Evolutionary conservation across 2,797 vertebrate species (phyloP).

Genomic region (Pseudotriccus pelzelni): DNA sequence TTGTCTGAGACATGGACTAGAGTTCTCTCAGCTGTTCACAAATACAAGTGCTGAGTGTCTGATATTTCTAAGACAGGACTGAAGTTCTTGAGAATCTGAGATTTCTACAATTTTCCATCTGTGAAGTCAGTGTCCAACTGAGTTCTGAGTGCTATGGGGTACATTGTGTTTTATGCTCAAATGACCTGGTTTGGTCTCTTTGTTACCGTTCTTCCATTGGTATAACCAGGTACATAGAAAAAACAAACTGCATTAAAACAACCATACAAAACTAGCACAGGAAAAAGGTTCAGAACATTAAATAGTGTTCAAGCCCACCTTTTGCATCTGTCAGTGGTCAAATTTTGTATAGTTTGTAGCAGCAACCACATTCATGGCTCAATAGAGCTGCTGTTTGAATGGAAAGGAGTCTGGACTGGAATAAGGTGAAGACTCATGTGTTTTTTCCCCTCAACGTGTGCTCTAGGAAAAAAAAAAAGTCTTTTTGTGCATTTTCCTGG

Average conservation of each 20-base stretch:
- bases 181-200: background rate
- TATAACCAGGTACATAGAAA: background rate
- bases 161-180: background rate
- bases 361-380: background rate
- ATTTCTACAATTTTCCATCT: background rate
- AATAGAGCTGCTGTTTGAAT: background rate
- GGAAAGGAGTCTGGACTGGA: background rate
- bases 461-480: background rate
- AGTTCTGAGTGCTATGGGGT: background rate
- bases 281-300: background rate
- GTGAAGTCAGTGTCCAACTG: background rate
- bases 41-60: background rate
- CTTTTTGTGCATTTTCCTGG: background rate
- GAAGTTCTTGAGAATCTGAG: background rate
- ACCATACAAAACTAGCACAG: background rate
- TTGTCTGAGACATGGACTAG: background rate
- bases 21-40: background rate
- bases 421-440: rapidly evolving
- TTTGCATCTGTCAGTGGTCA: background rate
- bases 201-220: background rate
- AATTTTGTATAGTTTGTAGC: background rate
- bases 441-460: background rate
- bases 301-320: background rate
- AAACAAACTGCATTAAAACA: background rate
- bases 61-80: background rate